Conservation (phyloP, 2,113 vertebrate species). For the Calyptommatus sinebrachiatus region DNA sequence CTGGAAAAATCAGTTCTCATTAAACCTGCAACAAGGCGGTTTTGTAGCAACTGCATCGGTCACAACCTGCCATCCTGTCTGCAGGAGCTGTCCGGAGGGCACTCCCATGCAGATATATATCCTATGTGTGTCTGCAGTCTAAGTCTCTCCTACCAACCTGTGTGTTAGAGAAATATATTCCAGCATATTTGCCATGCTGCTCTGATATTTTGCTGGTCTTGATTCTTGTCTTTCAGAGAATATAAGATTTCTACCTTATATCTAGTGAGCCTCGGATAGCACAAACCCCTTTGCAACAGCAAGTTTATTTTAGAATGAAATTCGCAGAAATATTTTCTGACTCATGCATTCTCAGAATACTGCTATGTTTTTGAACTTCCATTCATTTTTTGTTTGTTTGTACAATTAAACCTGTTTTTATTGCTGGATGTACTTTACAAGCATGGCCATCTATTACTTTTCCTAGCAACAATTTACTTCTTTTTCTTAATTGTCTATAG, state of each 20-base stretch:
- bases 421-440: background rate
- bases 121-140: no score
- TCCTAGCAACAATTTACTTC: background rate
- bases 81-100: no score
- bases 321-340: background rate
- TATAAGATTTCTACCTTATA: background rate
- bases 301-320: background rate
- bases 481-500: background rate
- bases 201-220: background rate
- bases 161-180: background rate
- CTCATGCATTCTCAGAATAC: constrained; percentile 8
- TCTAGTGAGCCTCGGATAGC: background rate
- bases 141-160: no score
- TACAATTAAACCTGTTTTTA: background rate
- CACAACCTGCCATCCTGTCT: no score
- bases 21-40: no score
- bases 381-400: background rate
- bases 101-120: no score
- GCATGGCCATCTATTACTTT: background rate
- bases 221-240: background rate
- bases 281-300: background rate
- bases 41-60: no score
- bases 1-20: no score
- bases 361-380: background rate
- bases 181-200: background rate